Evolutionary conservation across 1,140 invertebrate species (phyloP).

Genomic region (Euglossa dilemma): DNA sequence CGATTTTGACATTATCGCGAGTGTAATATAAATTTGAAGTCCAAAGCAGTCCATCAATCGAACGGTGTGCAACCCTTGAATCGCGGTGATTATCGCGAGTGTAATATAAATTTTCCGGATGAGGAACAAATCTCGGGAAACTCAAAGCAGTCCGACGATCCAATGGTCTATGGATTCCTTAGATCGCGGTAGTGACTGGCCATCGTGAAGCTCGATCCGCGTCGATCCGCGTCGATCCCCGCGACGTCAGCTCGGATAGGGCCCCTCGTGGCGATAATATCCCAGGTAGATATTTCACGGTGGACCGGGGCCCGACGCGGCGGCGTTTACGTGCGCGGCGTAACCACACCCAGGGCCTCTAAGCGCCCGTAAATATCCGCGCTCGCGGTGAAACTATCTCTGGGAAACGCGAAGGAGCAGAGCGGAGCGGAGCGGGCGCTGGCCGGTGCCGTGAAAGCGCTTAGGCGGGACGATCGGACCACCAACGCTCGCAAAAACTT

Average conservation of each 20-base stretch:
- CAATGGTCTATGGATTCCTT: background rate
- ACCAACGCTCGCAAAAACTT: constrained; percentile 64
- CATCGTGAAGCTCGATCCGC: background rate
- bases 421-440: background rate
- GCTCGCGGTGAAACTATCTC: constrained; percentile 65
- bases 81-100: too few relatives aligned
- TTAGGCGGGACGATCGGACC: constrained; percentile 58
- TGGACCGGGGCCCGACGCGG: constrained; percentile 36
- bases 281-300: constrained; percentile 64
- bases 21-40: too few relatives aligned
- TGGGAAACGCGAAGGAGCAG: constrained; percentile 64
- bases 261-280: constrained; percentile 54
- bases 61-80: background rate
- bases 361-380: constrained; percentile 75
- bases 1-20: too few relatives aligned
- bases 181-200: background rate
- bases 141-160: too few relatives aligned
- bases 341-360: constrained; percentile 74
- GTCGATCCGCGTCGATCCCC: constrained; percentile 25
- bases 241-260: constrained; percentile 64
- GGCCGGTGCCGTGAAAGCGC: constrained; percentile 66
- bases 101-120: too few relatives aligned
- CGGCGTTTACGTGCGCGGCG: constrained; percentile 67
- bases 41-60: too few relatives aligned
- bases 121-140: too few relatives aligned